Percentiles rank a stretch among this genome's conserved stretches.
Evolutionary conservation across 1,140 invertebrate species (phyloP).

Genomic region (Pachypsylla venusta): DNA sequence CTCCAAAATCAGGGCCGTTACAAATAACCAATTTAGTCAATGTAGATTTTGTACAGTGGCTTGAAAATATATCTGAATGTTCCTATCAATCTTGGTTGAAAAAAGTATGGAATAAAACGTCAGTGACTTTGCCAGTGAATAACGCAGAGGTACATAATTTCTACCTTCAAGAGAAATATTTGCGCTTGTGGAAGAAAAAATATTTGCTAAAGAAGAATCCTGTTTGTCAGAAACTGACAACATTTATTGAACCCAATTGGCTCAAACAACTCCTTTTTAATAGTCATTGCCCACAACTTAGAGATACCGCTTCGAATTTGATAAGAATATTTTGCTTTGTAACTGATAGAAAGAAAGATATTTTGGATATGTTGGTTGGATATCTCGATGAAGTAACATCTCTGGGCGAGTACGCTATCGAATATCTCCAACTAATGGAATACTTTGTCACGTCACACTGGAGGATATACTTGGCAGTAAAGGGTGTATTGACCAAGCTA

Average conservation of each 20-base stretch:
- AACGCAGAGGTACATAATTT: neutral
- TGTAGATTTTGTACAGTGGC: neutral
- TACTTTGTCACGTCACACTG: conserved; percentile 49
- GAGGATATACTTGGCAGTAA: conserved; percentile 83
- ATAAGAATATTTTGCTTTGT: conserved; percentile 65
- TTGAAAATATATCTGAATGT: neutral
- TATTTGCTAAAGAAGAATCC: conserved; percentile 24
- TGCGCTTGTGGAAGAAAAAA: conserved; percentile 39
- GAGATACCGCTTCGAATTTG: conserved; percentile 78
- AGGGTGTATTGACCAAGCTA: conserved; percentile 67
- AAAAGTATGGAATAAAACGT: conserved; percentile 16
- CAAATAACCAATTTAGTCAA: neutral
- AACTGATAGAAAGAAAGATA: conserved; percentile 51
- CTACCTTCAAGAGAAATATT: conserved; percentile 67
- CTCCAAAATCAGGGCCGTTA: neutral
- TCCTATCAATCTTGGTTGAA: neutral
- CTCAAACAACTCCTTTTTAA: conserved; percentile 80
- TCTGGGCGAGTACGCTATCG: conserved; percentile 80
- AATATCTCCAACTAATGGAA: conserved; percentile 57
- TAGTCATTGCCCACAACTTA: conserved; percentile 68
- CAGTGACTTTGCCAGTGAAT: conserved; percentile 15
- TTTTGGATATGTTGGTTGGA: conserved; percentile 71
- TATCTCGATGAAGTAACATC: conserved; percentile 70
- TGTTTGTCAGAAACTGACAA: conserved; percentile 28
- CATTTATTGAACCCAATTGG: conserved; percentile 56